These are phyloP conservation scores for Guaruba guarouba DNA, from an alignment of 2,113 vertebrate species.

Conservation along the genomic window DNA sequence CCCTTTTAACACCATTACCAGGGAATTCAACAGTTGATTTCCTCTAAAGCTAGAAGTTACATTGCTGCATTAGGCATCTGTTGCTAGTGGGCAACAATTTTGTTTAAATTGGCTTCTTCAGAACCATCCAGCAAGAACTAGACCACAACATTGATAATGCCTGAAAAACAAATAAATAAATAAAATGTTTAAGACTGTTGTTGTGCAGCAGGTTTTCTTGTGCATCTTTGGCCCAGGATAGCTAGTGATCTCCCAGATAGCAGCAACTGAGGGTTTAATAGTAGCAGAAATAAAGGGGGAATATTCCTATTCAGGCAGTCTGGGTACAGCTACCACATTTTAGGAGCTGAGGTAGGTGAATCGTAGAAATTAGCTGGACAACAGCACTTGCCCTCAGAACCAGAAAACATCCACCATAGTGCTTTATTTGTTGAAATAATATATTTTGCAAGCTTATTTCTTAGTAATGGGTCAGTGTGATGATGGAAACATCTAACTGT, in stretches of 20 bases:
- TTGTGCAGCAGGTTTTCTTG: not conserved
- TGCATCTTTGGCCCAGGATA: not conserved
- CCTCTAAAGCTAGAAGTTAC: not conserved
- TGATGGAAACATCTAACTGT: not conserved
- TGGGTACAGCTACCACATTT: not conserved
- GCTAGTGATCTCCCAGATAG: not conserved
- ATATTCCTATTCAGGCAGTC: not conserved
- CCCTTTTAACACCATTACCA: not conserved
- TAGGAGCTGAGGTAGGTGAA: not conserved
- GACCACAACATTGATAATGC: not conserved
- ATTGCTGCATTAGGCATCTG: accelerated
- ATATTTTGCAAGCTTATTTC: not conserved
- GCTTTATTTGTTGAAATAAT: not conserved
- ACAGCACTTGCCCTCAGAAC: not conserved
- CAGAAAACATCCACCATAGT: accelerated
- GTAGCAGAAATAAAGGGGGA: not conserved
- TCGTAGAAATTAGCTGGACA: accelerated
- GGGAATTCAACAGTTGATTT: not conserved
- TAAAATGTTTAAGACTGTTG: not conserved
- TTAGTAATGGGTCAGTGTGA: not conserved
- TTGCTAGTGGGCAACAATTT: not conserved
- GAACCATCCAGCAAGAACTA: not conserved
- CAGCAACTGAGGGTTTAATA: not conserved
- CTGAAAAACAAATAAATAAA: not conserved
- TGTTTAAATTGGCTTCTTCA: not conserved